Evolutionary conservation across 2,113 vertebrate species (phyloP), one percentile per base, ranked within the genome.

Genomic region (Clinocottus analis): DNA sequence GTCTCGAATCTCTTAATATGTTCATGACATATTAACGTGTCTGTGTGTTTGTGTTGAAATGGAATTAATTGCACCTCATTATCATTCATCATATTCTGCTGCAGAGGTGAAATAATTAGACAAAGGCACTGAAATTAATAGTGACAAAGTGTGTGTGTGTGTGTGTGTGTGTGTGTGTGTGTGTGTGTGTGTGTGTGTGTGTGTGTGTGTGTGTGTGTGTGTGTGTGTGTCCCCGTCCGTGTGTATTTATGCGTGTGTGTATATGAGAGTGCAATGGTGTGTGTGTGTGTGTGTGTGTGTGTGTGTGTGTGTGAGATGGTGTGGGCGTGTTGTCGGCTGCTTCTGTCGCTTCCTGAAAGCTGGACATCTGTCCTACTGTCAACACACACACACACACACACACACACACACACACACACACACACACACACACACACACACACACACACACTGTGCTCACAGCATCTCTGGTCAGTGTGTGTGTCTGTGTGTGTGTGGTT

Each of bases 331-430:
- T 61, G 58, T 78, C n/a, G 7, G 12, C 37, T 66, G 51, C 71
- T 55, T 21, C 45, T 62, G 56, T 60, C n/a, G 12, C 68, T 12
- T 9, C 73, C 63, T 81, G 73, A 77, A 63, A 49, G 35, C 75
- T 23, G 60, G 75, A 82, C 70, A 75, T 70, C 79, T 78, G 74
- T 68, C 51, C 63, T 21, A 12, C 74, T 69, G 65, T 71, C 65
- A 63, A 55, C 59, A 66, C 66, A 60, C 63, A 58, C 7, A 62
- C 68, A 62, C 6, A 61, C 41, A 43, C 31, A 56, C 53, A 64
- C 56, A 39, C 45, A 61, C 68, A 2, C 70, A 51, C 56, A 65
- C 65, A 53, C 68, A 62, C 6, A 61, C 41, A 43, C 33, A 56
- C 53, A 63, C 56, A 39, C 45, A 61, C 67, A 2, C 69, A 31